Evolutionary conservation across 2,113 vertebrate genomes (phyloP).

Genomic region (Caretta caretta): DNA sequence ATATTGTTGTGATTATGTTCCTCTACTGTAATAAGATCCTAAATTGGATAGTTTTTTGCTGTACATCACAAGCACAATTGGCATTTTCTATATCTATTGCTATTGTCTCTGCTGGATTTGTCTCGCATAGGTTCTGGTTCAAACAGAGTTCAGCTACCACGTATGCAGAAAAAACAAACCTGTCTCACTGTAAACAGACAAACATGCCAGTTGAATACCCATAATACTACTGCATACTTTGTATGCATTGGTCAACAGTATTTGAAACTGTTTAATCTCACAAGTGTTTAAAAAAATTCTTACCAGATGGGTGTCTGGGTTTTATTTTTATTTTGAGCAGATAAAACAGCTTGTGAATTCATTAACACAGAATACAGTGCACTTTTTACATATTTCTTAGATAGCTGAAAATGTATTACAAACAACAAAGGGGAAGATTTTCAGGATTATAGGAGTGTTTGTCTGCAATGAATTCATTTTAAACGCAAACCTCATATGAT

Average conservation of each 20-base stretch:
- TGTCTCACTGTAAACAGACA: not conserved
- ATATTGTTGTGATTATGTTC: not conserved
- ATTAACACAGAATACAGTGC: not conserved
- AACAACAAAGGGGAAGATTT: not conserved
- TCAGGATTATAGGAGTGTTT: not conserved
- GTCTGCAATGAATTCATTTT: not conserved
- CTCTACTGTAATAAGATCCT: not conserved
- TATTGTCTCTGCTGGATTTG: not conserved
- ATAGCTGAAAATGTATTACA: not conserved
- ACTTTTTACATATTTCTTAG: rapidly evolving
- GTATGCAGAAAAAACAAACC: not conserved
- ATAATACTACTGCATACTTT: not conserved
- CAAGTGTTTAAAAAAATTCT: not conserved
- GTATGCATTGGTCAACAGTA: not conserved
- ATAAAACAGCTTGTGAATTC: rapidly evolving
- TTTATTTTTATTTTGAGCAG: not conserved
- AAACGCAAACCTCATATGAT: not conserved
- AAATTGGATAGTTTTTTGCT: not conserved
- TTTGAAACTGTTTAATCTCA: not conserved
- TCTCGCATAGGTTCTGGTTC: not conserved
- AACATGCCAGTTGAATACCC: not conserved
- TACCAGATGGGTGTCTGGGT: not conserved
- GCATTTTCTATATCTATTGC: not conserved
- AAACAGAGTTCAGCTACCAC: not conserved
- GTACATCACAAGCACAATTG: not conserved